Conservation (phyloP, 2,888 invertebrate genomes). For the Mesodorylaimus sp. region DNA sequence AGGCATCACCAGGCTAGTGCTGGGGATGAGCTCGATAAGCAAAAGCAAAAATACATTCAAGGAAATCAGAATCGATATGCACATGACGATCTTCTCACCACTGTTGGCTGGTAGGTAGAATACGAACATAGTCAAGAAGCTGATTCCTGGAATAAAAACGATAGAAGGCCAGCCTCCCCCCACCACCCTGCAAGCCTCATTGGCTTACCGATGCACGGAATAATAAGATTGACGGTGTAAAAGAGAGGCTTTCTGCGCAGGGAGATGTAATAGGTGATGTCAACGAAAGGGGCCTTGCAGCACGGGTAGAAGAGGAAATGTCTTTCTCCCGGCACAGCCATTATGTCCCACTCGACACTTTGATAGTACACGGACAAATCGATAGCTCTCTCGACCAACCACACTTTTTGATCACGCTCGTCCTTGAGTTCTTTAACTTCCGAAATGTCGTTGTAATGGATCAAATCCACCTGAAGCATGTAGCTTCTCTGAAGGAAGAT, state of each 20-base stretch:
- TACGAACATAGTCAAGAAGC: no score
- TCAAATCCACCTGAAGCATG: no score
- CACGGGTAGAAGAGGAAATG: conserved; percentile 49
- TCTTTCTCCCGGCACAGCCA: conserved; percentile 25
- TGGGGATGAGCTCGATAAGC: conserved; percentile 90
- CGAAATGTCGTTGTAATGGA: conserved; percentile 8
- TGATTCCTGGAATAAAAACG: conserved; percentile 90
- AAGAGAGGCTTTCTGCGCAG: conserved; percentile 48
- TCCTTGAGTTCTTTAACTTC: no score
- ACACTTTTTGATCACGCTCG: no score
- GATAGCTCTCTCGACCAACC: conserved; percentile 24
- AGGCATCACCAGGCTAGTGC: conserved; percentile 84
- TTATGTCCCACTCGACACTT: conserved; percentile 33
- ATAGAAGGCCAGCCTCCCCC: no score
- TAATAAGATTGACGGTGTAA: conserved; percentile 86
- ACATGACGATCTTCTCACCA: conserved; percentile 86
- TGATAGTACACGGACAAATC: conserved; percentile 31
- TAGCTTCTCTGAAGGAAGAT: no score
- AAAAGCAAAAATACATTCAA: conserved; percentile 93
- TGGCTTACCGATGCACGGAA: conserved; percentile 92
- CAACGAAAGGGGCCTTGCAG: conserved; percentile 76
- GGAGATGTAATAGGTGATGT: conserved; percentile 54
- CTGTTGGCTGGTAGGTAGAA: conserved; percentile 91
- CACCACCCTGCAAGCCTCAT: no score
- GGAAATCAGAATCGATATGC: conserved; percentile 83